Evolutionary conservation across 1,140 invertebrate genomes (phyloP), one percentile per base, ranked within the genome.

Genomic region (Aradophagus sp.): DNA sequence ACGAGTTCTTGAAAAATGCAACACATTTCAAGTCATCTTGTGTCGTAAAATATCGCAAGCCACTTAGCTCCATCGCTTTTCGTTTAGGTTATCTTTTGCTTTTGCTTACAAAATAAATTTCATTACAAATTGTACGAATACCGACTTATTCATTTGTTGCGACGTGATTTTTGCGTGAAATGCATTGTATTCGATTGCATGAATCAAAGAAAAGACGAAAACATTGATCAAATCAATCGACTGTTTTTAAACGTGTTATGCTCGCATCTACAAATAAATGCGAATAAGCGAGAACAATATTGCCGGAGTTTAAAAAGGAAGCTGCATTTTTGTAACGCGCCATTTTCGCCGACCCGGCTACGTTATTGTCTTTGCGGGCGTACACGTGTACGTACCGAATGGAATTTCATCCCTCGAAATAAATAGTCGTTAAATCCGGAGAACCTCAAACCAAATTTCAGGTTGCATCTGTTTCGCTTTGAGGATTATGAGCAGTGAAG

Each of bases 371-470:
- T 1, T 44, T 35, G 15, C 20, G n/a, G 2, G 29, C 20, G 27
- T 38, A 31, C 8, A 47, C 27, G 26, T 32, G 12, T 48, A 50
- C 12, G 29, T 16, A 50, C 36, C 17, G 23, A 53, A 45, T 53
- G 27, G 29, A 55, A 48, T 52, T 59, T 67, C 16, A 32, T 58
- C 8, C 38, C 12, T 36, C 31, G 38, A n/a, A 61, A 68, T 61
- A 59, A 68, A 69, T 56, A 62, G 62, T 62, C 58, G 44, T 42
- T 56, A 55, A 69, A 62, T 69, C 58, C 50, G 16, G 8, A 52
- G 35, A 13, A 50, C 34, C 29, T 62, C 34, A 52, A 69, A 56
- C 42, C 1, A 29, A 56, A 62, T 62, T 69, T 12, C 44, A 38
- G 29, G 52, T 31, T 69, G 32, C 34, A 50, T 56, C 35, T 61